phyloP scores from a whole-genome alignment of 2,888 invertebrate genomes.

The Drosophila pseudotakahashii region DNA sequence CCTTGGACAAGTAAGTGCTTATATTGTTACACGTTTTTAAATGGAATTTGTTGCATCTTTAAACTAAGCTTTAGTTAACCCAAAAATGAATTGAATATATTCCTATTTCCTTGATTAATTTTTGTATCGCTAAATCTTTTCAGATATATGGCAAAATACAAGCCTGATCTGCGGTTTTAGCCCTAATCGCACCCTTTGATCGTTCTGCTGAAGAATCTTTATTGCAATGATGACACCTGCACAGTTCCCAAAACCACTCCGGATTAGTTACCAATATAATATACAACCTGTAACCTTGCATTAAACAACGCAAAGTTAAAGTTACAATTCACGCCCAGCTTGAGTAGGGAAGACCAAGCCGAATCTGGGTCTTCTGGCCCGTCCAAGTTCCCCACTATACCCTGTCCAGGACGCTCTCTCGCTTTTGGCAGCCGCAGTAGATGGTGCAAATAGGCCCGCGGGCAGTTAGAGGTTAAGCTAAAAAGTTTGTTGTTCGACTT shows the following conservation, averaged over 20 bases:
- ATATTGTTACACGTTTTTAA: too few relatives aligned
- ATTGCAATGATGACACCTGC: slow-evolving; percentile 19
- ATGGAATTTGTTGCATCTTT: too few relatives aligned
- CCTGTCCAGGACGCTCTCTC: not conserved
- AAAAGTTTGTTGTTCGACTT: slow-evolving; percentile 57
- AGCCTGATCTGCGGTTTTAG: slow-evolving; percentile 83
- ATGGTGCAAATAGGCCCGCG: slow-evolving; percentile 8
- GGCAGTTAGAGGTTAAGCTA: slow-evolving; percentile 35
- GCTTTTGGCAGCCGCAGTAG: not conserved
- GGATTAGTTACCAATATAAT: slow-evolving; percentile 10
- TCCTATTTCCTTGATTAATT: too few relatives aligned
- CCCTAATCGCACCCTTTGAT: slow-evolving; percentile 6
- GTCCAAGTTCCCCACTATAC: not conserved
- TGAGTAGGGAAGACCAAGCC: not conserved
- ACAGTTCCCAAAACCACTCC: not conserved
- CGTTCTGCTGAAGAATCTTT: slow-evolving; percentile 1
- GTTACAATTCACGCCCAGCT: not conserved
- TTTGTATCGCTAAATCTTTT: slow-evolving; percentile 15
- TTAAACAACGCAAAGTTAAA: not conserved
- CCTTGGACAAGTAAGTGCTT: slow-evolving; percentile 91
- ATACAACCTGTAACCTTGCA: slow-evolving; percentile 18
- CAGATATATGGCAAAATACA: slow-evolving; percentile 84
- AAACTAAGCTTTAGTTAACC: too few relatives aligned
- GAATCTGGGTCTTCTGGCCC: slow-evolving; percentile 1
- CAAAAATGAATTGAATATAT: too few relatives aligned